A percentile compares a stretch with the other conserved stretches of the same genome.
phyloP scores from a whole-genome alignment of 1,140 invertebrate species.

The Papilio helenus region DNA sequence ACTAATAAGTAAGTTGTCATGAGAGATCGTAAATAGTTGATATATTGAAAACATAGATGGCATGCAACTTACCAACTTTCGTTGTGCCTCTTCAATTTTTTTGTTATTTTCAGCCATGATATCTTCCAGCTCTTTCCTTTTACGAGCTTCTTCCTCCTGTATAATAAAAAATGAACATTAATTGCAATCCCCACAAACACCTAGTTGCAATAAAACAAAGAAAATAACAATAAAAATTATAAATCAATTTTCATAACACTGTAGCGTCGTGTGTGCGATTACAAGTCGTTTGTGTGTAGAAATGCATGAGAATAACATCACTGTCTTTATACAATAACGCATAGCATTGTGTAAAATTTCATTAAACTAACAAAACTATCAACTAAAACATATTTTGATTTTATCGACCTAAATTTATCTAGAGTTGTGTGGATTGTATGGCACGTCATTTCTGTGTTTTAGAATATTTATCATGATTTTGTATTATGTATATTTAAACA shows the following conservation, averaged over 20 bases:
- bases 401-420: constrained; percentile 6
- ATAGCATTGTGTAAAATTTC: neutral
- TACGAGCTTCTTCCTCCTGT: constrained; percentile 97
- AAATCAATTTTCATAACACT: neutral
- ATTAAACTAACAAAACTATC: constrained; percentile 19
- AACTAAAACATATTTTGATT: constrained; percentile 10
- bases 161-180: constrained; percentile 77
- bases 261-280: constrained; percentile 5
- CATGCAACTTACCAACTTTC: constrained; percentile 91
- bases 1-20: no score
- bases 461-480: constrained; percentile 21
- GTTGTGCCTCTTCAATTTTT: constrained; percentile 98
- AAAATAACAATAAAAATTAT: constrained; percentile 39
- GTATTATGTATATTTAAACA: constrained; percentile 51
- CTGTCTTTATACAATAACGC: constrained; percentile 10
- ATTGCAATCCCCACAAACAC: constrained; percentile 42
- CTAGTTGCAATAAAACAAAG: constrained; percentile 38
- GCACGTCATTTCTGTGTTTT: constrained; percentile 26
- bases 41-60: neutral
- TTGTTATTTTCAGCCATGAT: constrained; percentile 99
- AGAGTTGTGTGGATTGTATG: neutral
- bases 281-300: constrained; percentile 1
- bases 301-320: neutral
- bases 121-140: constrained; percentile 96
- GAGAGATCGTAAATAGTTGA: no score